These are phyloP conservation scores for Quadroppia sp. DNA, from an alignment of 2,888 invertebrate species.

Conservation along the genomic window DNA sequence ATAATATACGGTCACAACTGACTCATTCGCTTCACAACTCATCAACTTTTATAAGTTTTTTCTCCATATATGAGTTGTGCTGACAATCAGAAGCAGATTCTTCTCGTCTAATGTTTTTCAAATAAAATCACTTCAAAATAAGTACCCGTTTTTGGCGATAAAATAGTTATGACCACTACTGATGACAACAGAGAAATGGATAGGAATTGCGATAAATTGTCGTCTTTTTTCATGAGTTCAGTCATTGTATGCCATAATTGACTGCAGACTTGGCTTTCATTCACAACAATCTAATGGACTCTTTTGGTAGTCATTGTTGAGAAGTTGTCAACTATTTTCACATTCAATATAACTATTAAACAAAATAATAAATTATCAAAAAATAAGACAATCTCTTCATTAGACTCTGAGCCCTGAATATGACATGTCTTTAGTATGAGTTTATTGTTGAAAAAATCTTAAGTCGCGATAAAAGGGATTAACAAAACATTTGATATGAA, in stretches of 20 bases:
- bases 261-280: neutral
- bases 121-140: slow-evolving; percentile 26
- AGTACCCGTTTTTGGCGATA: slow-evolving; percentile 30
- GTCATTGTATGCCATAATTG: slow-evolving; percentile 11
- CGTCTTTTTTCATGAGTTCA: slow-evolving; percentile 2
- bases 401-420: no score
- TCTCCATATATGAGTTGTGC: neutral
- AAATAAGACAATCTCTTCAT: no score
- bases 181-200: neutral
- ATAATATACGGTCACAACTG: slow-evolving; percentile 27
- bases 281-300: neutral
- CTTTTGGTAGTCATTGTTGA: neutral
- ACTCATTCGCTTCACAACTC: slow-evolving; percentile 29
- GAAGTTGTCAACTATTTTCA: no score
- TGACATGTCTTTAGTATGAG: no score
- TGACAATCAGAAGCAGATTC: slow-evolving; percentile 6
- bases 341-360: no score
- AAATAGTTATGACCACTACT: slow-evolving; percentile 32
- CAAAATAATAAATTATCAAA: no score
- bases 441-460: no score
- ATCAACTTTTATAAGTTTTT: slow-evolving; percentile 34
- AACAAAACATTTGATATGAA: neutral
- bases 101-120: slow-evolving; percentile 28
- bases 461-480: neutral
- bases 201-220: neutral